phyloP scores from a whole-genome alignment of 2,888 invertebrate species.

The Baccha elongata region DNA sequence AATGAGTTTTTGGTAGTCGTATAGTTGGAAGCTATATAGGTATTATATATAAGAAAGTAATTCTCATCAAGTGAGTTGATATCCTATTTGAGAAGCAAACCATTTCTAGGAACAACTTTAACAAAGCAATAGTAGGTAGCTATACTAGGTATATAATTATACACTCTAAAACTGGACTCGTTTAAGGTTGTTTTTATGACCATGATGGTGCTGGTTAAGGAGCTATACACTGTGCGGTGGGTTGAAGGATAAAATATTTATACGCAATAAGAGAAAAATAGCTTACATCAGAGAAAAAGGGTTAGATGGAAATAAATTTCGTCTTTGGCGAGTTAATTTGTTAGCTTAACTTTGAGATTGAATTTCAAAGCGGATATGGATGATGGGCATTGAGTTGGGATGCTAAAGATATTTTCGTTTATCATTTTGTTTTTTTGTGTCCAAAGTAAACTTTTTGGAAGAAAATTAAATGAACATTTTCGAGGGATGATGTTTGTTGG shows the following conservation, averaged over 20 bases:
- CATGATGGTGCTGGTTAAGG: constrained; percentile 46
- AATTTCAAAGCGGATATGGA: constrained; percentile 55
- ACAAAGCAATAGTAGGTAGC: constrained; percentile 5
- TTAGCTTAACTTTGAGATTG: constrained; percentile 72
- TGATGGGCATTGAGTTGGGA: constrained; percentile 1
- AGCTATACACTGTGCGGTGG: constrained; percentile 39
- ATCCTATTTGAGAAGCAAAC: constrained; percentile 59
- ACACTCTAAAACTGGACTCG: constrained; percentile 53
- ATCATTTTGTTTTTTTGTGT: constrained; percentile 38
- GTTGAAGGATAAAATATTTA: constrained; percentile 71
- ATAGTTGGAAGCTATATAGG: constrained; percentile 28
- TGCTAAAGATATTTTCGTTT: constrained; percentile 30
- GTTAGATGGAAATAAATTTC: constrained; percentile 46
- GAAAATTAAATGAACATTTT: constrained; percentile 24
- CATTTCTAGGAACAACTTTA: not conserved
- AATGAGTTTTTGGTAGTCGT: constrained; percentile 8
- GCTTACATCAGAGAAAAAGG: constrained; percentile 35
- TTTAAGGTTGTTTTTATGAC: constrained; percentile 68
- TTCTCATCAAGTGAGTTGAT: constrained; percentile 72
- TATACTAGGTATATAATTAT: not conserved
- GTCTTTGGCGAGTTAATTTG: constrained; percentile 69
- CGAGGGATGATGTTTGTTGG: not conserved
- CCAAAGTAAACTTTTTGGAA: constrained; percentile 8
- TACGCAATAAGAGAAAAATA: constrained; percentile 68
- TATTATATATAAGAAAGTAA: constrained; percentile 64